A percentile compares a stretch with the other conserved stretches of the same genome.
Evolutionary conservation across 2,113 vertebrate species (phyloP).

Genomic region (Brevimyrus niger): DNA sequence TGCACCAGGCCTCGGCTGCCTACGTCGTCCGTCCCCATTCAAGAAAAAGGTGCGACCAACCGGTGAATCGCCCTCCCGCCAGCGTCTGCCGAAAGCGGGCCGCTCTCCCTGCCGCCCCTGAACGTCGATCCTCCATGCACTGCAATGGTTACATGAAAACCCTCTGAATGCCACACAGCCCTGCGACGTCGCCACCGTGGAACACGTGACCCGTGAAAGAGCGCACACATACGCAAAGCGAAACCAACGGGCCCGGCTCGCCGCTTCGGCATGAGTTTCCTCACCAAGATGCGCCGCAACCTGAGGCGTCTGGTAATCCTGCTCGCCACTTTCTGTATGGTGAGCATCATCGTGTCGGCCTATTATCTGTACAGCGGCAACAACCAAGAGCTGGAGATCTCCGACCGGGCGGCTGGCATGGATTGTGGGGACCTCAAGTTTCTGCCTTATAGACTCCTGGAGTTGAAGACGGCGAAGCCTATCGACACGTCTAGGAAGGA

Average conservation of each 20-base stretch:
- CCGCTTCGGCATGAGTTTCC: conserved; percentile 73
- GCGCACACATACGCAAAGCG: background rate
- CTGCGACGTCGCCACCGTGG: conserved; percentile 38
- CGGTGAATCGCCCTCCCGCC: conserved; percentile 23
- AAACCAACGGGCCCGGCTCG: conserved; percentile 17
- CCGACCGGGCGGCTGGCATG: conserved; percentile 64
- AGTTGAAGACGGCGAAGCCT: conserved; percentile 71
- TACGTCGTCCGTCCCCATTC: conserved; percentile 30
- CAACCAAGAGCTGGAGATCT: conserved; percentile 75
- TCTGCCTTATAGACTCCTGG: conserved; percentile 67
- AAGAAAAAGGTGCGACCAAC: background rate
- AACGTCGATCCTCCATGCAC: conserved; percentile 55
- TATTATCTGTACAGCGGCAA: conserved; percentile 87
- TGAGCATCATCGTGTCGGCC: conserved; percentile 82
- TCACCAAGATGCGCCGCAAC: conserved; percentile 79
- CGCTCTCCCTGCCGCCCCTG: conserved; percentile 15
- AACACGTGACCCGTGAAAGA: conserved; percentile 5
- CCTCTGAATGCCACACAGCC: conserved; percentile 37
- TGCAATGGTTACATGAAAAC: conserved; percentile 97
- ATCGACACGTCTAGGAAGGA: conserved; percentile 78
- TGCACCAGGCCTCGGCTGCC: background rate
- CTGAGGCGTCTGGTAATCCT: conserved; percentile 80
- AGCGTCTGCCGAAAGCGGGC: background rate
- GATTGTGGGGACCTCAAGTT: conserved; percentile 71
- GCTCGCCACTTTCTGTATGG: conserved; percentile 80